phyloP scores from a whole-genome alignment of 2,113 vertebrate genomes.

The Mesitornis unicolor region DNA sequence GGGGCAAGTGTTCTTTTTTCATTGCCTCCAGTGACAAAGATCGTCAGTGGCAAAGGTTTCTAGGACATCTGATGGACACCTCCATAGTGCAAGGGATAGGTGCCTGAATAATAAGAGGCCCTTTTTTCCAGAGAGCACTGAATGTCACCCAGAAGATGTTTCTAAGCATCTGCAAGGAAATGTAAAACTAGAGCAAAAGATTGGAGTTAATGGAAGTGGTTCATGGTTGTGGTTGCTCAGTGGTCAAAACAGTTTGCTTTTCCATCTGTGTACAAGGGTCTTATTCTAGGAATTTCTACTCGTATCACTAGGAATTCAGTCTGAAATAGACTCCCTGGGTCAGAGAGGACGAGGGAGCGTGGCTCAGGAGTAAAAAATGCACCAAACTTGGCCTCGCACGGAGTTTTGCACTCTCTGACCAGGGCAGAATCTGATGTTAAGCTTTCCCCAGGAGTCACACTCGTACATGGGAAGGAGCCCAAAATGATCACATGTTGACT shows the following conservation, averaged over 20 bases:
- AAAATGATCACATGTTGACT: neutral
- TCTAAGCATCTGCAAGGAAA: neutral
- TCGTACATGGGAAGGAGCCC: neutral
- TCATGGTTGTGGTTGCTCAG: constrained; percentile 11
- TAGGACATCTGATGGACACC: neutral
- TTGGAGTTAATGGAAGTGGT: constrained; percentile 24
- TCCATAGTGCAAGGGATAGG: neutral
- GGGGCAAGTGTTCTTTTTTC: neutral
- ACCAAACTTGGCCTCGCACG: neutral
- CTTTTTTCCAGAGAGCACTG: neutral
- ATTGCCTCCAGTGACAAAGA: neutral
- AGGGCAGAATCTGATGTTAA: neutral
- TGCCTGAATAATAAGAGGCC: neutral
- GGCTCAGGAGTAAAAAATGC: neutral
- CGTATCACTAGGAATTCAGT: constrained; percentile 18
- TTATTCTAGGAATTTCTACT: constrained; percentile 53
- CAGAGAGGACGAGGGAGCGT: neutral
- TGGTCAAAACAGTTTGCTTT: neutral
- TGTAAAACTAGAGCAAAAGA: neutral
- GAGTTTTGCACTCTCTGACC: neutral
- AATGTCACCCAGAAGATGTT: neutral
- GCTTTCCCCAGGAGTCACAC: constrained; percentile 1
- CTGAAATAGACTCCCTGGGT: neutral
- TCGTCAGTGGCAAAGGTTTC: neutral
- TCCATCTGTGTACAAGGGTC: neutral